Conservation (phyloP, 2,113 vertebrate genomes). For the Isurus oxyrinchus region DNA sequence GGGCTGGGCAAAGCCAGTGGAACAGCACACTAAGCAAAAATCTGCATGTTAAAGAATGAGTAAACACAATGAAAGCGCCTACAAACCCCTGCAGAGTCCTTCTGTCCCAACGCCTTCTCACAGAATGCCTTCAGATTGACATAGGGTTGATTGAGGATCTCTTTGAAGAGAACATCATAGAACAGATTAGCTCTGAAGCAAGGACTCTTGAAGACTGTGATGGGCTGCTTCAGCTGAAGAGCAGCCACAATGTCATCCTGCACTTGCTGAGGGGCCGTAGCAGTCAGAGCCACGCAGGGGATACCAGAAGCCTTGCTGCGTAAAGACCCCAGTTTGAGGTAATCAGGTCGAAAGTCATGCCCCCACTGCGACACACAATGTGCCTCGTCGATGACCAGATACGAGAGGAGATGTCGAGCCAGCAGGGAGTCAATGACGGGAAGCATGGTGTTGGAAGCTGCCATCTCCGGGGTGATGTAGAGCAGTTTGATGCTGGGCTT, state of each 20-base stretch:
- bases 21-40: not conserved
- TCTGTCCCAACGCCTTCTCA: conserved; percentile 64
- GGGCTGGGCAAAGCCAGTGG: not conserved
- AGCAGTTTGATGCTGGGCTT: conserved; percentile 78
- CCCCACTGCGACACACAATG: conserved; percentile 98
- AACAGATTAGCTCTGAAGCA: conserved; percentile 87
- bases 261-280: conserved; percentile 81
- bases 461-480: conserved; percentile 95
- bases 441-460: conserved; percentile 77
- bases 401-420: conserved; percentile 72
- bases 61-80: not conserved
- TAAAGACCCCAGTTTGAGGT: conserved; percentile 77
- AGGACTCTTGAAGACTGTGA: conserved; percentile 69
- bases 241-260: conserved; percentile 74
- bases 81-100: conserved; percentile 53
- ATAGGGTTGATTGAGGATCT: conserved; percentile 71
- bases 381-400: conserved; percentile 87
- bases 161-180: conserved; percentile 87
- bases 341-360: conserved; percentile 92
- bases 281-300: conserved; percentile 81
- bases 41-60: not conserved
- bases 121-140: conserved; percentile 75
- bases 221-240: conserved; percentile 61
- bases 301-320: conserved; percentile 60
- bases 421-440: conserved; percentile 70